phyloP scores from a whole-genome alignment of 2,113 vertebrate species.

The Emydura subglobosa region DNA sequence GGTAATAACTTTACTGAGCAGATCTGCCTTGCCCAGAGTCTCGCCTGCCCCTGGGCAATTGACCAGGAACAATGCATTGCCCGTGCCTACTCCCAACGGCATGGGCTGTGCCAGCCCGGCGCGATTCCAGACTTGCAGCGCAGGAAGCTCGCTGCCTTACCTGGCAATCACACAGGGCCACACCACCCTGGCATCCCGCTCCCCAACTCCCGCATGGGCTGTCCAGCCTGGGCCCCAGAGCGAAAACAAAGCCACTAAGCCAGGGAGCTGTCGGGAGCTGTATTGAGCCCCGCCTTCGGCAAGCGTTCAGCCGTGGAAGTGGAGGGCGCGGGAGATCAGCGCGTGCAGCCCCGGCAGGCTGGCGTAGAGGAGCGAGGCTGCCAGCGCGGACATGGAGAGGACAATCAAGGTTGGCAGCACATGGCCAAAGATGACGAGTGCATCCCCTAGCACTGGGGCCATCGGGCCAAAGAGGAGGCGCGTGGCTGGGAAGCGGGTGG shows the following conservation, averaged over 20 bases:
- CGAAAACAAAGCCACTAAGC: neutral
- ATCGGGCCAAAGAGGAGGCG: neutral
- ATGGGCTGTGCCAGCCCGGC: neutral
- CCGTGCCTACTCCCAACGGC: rapidly evolving
- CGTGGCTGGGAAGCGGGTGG: neutral
- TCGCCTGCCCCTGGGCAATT: too few species aligned
- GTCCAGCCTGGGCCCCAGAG: neutral
- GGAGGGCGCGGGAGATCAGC: neutral
- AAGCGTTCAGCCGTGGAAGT: too few species aligned
- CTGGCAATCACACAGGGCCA: too few species aligned
- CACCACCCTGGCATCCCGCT: too few species aligned
- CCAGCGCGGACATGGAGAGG: neutral
- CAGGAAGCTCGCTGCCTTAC: too few species aligned
- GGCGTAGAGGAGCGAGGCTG: neutral
- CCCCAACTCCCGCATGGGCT: too few species aligned
- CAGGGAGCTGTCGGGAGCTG: neutral
- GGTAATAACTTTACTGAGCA: too few species aligned
- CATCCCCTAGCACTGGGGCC: neutral
- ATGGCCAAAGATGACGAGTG: neutral
- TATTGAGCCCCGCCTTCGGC: neutral
- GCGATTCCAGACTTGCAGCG: too few species aligned
- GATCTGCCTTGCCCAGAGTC: too few species aligned
- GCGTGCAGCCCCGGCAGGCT: neutral
- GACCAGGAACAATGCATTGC: too few species aligned
- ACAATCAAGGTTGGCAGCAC: neutral